A percentile compares a stretch with the other conserved stretches of the same genome.
These are phyloP conservation scores for Papilio polyxenes DNA, from an alignment of 1,140 invertebrate species.

Conservation along the genomic window DNA sequence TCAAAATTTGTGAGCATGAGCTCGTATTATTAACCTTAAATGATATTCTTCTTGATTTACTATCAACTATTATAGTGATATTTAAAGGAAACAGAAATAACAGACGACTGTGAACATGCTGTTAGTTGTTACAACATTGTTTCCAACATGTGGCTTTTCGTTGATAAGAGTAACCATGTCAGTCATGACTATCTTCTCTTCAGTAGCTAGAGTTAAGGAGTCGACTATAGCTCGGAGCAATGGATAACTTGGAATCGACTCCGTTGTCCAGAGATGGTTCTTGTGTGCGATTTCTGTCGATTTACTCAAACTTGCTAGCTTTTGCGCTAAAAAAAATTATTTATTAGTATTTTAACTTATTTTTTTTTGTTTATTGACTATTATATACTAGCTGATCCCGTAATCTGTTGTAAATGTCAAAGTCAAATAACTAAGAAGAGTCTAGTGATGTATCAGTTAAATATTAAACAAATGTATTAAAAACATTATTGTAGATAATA, in stretches of 20 bases:
- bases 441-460: background rate
- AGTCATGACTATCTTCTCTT: constrained; percentile 30
- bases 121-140: background rate
- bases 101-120: constrained; percentile 27
- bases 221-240: constrained; percentile 26
- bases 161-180: constrained; percentile 27
- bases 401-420: no score
- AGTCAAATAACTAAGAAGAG: no score
- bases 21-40: no score
- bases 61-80: background rate
- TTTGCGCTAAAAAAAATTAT: constrained; percentile 18
- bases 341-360: background rate
- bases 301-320: constrained; percentile 27
- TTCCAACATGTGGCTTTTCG: background rate
- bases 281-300: constrained; percentile 32
- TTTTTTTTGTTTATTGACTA: background rate
- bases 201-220: constrained; percentile 15
- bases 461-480: background rate
- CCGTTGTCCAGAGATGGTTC: constrained; percentile 35
- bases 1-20: no score
- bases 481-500: background rate
- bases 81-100: constrained; percentile 34
- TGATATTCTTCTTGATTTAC: no score
- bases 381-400: background rate
- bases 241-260: constrained; percentile 23